A percentile compares a stretch with the other conserved stretches of the same genome.
Evolutionary conservation across 37 sponge, comb jelly and placozoan species (phyloP).

Genomic region (Diacarnus erythraeanus): DNA sequence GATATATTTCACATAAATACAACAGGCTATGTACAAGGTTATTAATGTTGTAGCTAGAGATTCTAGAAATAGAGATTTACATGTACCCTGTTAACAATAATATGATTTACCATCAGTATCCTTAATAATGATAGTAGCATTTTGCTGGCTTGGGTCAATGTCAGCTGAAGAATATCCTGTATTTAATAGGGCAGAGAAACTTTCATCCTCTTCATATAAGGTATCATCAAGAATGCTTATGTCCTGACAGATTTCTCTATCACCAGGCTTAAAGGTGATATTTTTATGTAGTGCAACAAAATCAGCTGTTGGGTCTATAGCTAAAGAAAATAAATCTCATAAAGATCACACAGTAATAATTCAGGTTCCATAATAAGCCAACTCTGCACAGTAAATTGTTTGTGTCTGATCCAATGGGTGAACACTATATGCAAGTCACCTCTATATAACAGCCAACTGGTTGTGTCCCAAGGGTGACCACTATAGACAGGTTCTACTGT

Average conservation of each 20-base stretch:
- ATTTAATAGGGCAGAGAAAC: background rate
- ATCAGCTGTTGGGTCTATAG: background rate
- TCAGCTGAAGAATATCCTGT: background rate
- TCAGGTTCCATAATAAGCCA: background rate
- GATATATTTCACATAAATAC: too few relatives aligned
- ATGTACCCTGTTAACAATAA: too few relatives aligned
- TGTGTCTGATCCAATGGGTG: too few relatives aligned
- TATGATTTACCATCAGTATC: constrained; percentile 19
- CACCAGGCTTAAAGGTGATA: background rate
- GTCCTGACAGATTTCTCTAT: background rate
- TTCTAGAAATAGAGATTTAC: too few relatives aligned
- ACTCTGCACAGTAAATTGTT: background rate
- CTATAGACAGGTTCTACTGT: too few relatives aligned
- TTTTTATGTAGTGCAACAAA: background rate
- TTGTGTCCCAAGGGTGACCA: too few relatives aligned
- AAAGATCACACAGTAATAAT: constrained; percentile 1
- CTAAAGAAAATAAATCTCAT: background rate
- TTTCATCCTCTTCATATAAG: background rate
- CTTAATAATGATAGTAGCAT: background rate
- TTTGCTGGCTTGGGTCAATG: background rate
- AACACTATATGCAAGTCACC: too few relatives aligned
- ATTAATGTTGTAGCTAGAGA: too few relatives aligned
- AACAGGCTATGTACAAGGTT: too few relatives aligned
- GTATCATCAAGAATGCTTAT: constrained; percentile 1
- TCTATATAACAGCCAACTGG: too few relatives aligned